phyloP scores from a whole-genome alignment of 1,140 invertebrate species.

The Polypedilum pembai region DNA sequence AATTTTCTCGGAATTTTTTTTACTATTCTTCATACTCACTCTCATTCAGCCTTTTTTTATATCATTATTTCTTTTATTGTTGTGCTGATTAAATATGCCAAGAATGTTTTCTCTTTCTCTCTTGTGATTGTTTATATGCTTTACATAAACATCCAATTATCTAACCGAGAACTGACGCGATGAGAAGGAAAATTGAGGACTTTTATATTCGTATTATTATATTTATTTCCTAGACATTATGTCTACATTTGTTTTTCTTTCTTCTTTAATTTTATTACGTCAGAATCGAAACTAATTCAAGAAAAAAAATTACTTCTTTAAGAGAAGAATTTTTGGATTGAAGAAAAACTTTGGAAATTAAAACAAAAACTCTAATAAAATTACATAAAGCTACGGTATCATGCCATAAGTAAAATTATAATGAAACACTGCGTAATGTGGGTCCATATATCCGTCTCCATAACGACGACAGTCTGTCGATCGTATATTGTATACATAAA shows the following conservation, averaged over 20 bases:
- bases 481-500: too few relatives aligned
- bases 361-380: too few relatives aligned
- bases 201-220: not conserved
- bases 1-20: not conserved
- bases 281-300: too few relatives aligned
- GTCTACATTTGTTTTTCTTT: not conserved
- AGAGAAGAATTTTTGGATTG: too few relatives aligned
- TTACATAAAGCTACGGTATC: too few relatives aligned
- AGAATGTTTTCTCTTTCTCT: not conserved
- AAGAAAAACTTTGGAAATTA: too few relatives aligned
- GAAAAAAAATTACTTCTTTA: too few relatives aligned
- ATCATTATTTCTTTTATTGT: not conserved
- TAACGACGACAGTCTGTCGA: too few relatives aligned
- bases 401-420: too few relatives aligned
- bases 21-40: not conserved
- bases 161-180: not conserved
- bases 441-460: too few relatives aligned
- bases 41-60: not conserved
- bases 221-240: not conserved
- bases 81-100: not conserved
- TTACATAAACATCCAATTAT: conserved; percentile 19
- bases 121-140: not conserved
- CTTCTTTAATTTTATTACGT: too few relatives aligned
- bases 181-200: not conserved
- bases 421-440: too few relatives aligned